These are phyloP conservation scores for Homarus gammarus DNA, from an alignment of 2,888 invertebrate genomes.

Conservation along the genomic window DNA sequence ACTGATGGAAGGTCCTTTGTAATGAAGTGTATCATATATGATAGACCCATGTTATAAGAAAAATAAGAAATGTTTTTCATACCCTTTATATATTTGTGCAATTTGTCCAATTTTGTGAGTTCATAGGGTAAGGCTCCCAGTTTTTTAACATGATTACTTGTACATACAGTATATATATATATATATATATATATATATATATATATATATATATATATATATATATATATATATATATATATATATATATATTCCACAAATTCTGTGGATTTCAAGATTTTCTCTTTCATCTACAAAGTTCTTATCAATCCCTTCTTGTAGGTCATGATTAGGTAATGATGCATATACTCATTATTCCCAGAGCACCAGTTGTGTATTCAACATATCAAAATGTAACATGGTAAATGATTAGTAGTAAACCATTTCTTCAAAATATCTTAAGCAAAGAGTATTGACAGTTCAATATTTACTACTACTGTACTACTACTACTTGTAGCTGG, in stretches of 20 bases:
- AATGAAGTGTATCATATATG: constrained; percentile 35
- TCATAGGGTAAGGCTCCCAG: constrained; percentile 67
- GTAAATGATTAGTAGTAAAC: constrained; percentile 32
- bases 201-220: constrained; percentile 34
- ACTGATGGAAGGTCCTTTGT: constrained; percentile 45
- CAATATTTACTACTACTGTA: background rate
- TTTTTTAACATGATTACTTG: constrained; percentile 58
- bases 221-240: constrained; percentile 29
- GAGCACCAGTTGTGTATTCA: constrained; percentile 65
- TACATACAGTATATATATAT: constrained; percentile 51
- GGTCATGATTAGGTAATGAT: constrained; percentile 57
- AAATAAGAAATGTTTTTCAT: constrained; percentile 51
- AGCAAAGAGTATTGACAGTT: constrained; percentile 6
- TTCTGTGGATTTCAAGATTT: constrained; percentile 57
- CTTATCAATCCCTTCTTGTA: constrained; percentile 52
- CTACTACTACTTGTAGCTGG: background rate
- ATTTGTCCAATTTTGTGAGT: constrained; percentile 69
- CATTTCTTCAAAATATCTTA: constrained; percentile 27
- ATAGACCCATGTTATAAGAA: constrained; percentile 34
- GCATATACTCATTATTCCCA: constrained; percentile 45
- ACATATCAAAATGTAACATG: constrained; percentile 62
- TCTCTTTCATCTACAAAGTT: constrained; percentile 60
- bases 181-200: constrained; percentile 29
- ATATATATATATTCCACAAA: constrained; percentile 11
- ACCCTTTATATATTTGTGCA: constrained; percentile 63